phyloP scores from a whole-genome alignment of 2,113 vertebrate species.

The Chloropsis hardwickii region DNA sequence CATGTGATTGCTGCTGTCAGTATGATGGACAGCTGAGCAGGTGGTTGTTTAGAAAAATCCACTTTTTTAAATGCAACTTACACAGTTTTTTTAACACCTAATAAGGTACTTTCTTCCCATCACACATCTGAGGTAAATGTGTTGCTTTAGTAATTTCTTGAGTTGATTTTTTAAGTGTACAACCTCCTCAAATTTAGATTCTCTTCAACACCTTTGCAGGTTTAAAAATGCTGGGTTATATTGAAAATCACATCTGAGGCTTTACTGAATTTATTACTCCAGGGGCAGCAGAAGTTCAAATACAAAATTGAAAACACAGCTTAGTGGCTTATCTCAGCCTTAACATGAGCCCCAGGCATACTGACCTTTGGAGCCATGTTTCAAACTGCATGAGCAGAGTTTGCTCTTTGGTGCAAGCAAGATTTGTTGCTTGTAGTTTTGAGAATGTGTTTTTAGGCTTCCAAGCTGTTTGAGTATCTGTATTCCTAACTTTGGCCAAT shows the following conservation, averaged over 20 bases:
- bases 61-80: background rate
- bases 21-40: background rate
- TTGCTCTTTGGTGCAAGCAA: background rate
- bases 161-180: background rate
- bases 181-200: background rate
- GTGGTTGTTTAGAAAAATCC: background rate
- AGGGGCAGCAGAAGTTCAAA: background rate
- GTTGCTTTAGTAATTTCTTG: background rate
- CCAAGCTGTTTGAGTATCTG: background rate
- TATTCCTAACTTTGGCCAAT: background rate
- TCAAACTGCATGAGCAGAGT: background rate
- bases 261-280: background rate
- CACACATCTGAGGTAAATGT: background rate
- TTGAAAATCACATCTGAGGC: background rate
- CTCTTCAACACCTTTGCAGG: background rate
- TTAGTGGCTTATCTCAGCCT: background rate
- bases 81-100: background rate
- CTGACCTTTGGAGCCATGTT: rapidly evolving
- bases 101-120: background rate
- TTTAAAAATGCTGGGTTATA: background rate
- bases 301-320: background rate
- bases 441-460: background rate
- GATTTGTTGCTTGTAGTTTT: background rate
- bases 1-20: background rate
- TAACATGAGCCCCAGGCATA: rapidly evolving